These are phyloP conservation scores for Pangasius krempfi DNA, from an alignment of 2,797 vertebrate genomes.

Conservation along the genomic window DNA sequence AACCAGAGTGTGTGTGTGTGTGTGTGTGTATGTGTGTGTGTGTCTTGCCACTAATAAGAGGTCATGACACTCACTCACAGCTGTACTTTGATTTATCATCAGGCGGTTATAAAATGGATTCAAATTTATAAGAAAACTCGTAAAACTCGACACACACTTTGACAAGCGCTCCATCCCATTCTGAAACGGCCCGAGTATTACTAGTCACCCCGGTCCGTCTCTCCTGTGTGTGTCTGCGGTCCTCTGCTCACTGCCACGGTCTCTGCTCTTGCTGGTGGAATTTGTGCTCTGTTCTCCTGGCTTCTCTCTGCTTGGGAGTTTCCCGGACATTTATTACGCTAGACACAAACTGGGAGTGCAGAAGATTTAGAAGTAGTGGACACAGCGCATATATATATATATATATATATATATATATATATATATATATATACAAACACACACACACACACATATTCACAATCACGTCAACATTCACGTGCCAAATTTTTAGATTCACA, in stretches of 20 bases:
- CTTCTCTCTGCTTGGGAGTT: slow-evolving; percentile 73
- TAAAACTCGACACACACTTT: slow-evolving; percentile 24
- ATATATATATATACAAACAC: background rate
- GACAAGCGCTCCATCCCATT: slow-evolving; percentile 31
- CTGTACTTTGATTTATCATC: slow-evolving; percentile 32
- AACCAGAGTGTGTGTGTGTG: slow-evolving; percentile 33
- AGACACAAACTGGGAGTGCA: slow-evolving; percentile 67
- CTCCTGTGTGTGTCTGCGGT: slow-evolving; percentile 20
- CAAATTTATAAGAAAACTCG: slow-evolving; percentile 24
- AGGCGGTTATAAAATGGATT: slow-evolving; percentile 19
- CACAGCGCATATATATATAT: slow-evolving; percentile 36
- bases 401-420: slow-evolving; percentile 42
- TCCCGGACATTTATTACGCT: slow-evolving; percentile 77
- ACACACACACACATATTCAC: background rate
- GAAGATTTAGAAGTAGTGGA: slow-evolving; percentile 61
- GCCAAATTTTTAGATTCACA: slow-evolving; percentile 8
- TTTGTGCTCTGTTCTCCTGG: slow-evolving; percentile 62
- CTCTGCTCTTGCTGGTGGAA: slow-evolving; percentile 54
- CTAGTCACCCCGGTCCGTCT: slow-evolving; percentile 15
- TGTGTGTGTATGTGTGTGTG: slow-evolving; percentile 13
- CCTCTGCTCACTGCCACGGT: slow-evolving; percentile 21
- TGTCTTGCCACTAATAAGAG: slow-evolving; percentile 52
- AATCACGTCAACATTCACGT: background rate
- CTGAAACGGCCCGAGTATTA: slow-evolving; percentile 30
- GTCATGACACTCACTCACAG: slow-evolving; percentile 33